Percentiles rank a stretch among this genome's conserved stretches.
Conservation (phyloP, 2,888 invertebrate genomes). For the Callyntrura guangdongensis region DNA sequence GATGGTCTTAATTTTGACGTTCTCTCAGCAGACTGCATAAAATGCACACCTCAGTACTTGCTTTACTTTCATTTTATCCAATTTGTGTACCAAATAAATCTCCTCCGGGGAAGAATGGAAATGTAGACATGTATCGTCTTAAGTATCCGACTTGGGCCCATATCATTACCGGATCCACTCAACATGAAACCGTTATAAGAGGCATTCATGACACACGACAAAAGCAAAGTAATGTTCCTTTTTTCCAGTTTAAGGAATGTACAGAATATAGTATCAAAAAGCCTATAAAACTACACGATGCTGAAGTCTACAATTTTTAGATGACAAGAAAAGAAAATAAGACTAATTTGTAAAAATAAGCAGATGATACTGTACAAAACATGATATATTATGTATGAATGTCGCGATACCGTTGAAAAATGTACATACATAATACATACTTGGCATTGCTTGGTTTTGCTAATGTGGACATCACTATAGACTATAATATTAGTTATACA, state of each 20-base stretch:
- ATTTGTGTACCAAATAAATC: slow-evolving; percentile 61
- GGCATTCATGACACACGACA: slow-evolving; percentile 28
- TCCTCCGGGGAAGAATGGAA: slow-evolving; percentile 1
- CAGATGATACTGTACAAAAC: slow-evolving; percentile 79
- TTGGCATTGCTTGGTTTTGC: too few species aligned
- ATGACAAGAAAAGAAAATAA: slow-evolving; percentile 63
- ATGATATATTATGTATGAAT: slow-evolving; percentile 54
- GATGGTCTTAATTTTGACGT: slow-evolving; percentile 26
- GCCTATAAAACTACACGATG: not conserved
- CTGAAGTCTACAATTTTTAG: slow-evolving; percentile 21
- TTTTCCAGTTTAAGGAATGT: slow-evolving; percentile 21
- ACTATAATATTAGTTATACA: not conserved
- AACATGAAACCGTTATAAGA: not conserved
- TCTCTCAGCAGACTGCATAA: not conserved
- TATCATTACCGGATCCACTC: not conserved
- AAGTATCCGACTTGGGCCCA: too few species aligned
- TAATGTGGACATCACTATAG: too few species aligned
- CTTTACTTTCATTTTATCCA: slow-evolving; percentile 31
- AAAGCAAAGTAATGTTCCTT: slow-evolving; percentile 2
- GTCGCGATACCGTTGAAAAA: too few species aligned
- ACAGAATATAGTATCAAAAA: slow-evolving; percentile 6
- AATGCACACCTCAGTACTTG: not conserved
- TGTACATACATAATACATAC: too few species aligned
- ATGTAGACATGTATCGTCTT: too few species aligned
- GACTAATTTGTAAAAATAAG: slow-evolving; percentile 85